These are phyloP conservation scores for Cephalopholis sonnerati DNA, from an alignment of 2,113 vertebrate species.

Conservation along the genomic window DNA sequence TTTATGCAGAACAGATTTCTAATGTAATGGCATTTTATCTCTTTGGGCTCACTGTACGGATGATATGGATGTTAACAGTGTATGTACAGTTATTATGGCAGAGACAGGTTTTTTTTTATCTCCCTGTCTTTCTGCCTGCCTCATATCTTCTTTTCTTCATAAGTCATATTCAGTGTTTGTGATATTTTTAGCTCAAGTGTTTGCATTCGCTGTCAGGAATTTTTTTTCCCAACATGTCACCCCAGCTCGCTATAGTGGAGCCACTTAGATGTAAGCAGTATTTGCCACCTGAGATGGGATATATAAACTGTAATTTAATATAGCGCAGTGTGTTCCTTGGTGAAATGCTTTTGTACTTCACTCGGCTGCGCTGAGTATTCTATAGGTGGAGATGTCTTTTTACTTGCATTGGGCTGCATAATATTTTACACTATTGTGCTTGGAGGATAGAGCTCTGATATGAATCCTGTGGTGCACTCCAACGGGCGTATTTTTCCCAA, in stretches of 20 bases:
- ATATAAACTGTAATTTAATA: constrained; percentile 50
- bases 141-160: constrained; percentile 23
- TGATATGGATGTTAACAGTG: constrained; percentile 46
- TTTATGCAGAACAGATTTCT: constrained; percentile 43
- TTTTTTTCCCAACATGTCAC: constrained; percentile 26
- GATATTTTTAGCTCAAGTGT: constrained; percentile 57
- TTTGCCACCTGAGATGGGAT: constrained; percentile 33
- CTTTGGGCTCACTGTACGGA: constrained; percentile 37
- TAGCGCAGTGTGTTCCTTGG: constrained; percentile 20
- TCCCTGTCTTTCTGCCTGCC: not conserved
- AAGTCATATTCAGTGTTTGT: constrained; percentile 40
- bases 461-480: constrained; percentile 8
- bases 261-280: constrained; percentile 43
- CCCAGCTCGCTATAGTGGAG: constrained; percentile 24
- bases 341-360: constrained; percentile 29
- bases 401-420: constrained; percentile 5
- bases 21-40: constrained; percentile 51
- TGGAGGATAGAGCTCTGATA: not conserved
- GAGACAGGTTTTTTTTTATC: constrained; percentile 14
- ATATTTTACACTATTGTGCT: constrained; percentile 33
- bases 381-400: constrained; percentile 20
- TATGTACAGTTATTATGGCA: constrained; percentile 33
- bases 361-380: constrained; percentile 1
- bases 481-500: constrained; percentile 37
- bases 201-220: constrained; percentile 41